Conservation (phyloP, 2,797 vertebrate genomes). For the Antrozous pallidus region DNA sequence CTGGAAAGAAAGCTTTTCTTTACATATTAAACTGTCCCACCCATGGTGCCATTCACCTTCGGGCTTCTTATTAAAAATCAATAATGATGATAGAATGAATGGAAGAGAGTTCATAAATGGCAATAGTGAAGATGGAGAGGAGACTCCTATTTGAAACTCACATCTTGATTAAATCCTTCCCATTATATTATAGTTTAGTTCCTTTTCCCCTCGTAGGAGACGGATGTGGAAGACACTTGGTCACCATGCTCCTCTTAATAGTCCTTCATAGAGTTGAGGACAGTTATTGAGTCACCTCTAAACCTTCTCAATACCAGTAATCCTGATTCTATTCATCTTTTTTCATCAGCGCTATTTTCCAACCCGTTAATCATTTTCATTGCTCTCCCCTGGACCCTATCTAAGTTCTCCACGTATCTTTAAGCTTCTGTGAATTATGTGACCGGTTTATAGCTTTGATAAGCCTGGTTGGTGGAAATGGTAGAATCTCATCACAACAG, state of each 20-base stretch:
- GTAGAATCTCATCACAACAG: conserved; percentile 66
- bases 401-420: conserved; percentile 76
- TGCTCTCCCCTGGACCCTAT: conserved; percentile 73
- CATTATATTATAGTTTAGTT: neutral
- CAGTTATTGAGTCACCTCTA: conserved; percentile 72
- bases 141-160: neutral
- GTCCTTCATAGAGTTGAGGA: conserved; percentile 65
- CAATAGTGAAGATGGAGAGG: neutral
- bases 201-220: neutral
- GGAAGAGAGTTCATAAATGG: neutral
- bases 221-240: conserved; percentile 28
- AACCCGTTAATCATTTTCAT: conserved; percentile 76
- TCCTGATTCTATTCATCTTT: conserved; percentile 69
- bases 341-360: conserved; percentile 72
- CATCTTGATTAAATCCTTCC: neutral
- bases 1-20: neutral
- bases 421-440: conserved; percentile 77
- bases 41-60: neutral
- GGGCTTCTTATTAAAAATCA: conserved; percentile 26
- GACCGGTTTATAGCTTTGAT: conserved; percentile 75
- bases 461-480: conserved; percentile 65
- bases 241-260: conserved; percentile 32
- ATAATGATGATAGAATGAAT: neutral
- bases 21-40: neutral
- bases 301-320: conserved; percentile 62